Evolutionary conservation across 2,797 vertebrate genomes (phyloP), one percentile per base, ranked within the genome.

Genomic region (Okamejei kenojei): DNA sequence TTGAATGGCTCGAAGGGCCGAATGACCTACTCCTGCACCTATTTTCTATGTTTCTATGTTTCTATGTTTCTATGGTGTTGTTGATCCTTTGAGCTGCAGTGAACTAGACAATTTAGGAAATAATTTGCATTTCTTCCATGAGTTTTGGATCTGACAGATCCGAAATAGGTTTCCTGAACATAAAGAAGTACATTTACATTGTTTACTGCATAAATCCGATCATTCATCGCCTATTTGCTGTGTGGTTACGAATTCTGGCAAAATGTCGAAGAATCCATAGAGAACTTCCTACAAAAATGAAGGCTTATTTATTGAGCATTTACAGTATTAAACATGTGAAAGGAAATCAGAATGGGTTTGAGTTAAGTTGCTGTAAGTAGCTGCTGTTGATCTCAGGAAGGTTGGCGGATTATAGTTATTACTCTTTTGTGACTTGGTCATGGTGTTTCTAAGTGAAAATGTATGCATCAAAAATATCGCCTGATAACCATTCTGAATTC

Each of bases 101-200:
- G 71, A 74, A 91, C 68, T 32, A 91, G 90, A 65, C 23, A 73
- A 91, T 91, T 74, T 91, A 38, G 71, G 45, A 54, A 74, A 91
- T 91, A 91, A 91, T 91, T 91, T 91, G 38, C 71, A 74, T 91
- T 38, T 73, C 35, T 29, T 91, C 17, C 88, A 38, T 91, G 90
- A 74, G 68, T 91, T 91, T 91, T 23, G 45, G 19, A 74, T 91
- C 68, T 91, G 63, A 71, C 90, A 91, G 90, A 54, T 71, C 90
- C 54, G 90, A 91, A 91, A 74, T 91, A 73, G 90, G 21, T 91
- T 91, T 91, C 71, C 65, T 90, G 61, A 38, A 68, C 86, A 90
- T 15, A 90, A 71, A 35, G 90, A 91, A 91, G 32, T 2, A 63
- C 74, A 91, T 74, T 71, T 71, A 90, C 63, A 91, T 91, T 91